Evolutionary conservation across 2,113 vertebrate species (phyloP).

Genomic region (Tor tambroides): DNA sequence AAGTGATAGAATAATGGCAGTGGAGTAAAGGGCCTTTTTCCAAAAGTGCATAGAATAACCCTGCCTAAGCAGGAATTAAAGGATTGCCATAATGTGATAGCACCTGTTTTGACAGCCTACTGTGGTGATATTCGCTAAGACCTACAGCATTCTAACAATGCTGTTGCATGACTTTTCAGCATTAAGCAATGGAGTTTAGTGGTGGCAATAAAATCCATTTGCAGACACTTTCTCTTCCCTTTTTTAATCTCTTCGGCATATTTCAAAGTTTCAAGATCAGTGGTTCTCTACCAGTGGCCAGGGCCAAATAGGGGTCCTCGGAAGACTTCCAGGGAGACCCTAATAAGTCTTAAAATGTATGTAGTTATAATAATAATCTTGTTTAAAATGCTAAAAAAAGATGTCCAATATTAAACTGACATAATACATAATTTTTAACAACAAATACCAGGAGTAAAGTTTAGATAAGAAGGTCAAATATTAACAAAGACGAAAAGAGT

Average conservation of each 20-base stretch:
- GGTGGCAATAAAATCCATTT: conserved; percentile 9
- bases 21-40: background rate
- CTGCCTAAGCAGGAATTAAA: conserved; percentile 34
- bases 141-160: conserved; percentile 52
- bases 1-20: background rate
- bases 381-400: too few species aligned
- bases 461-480: too few species aligned
- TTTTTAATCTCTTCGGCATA: background rate
- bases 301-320: background rate
- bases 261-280: too few species aligned
- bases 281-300: background rate
- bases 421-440: too few species aligned
- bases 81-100: conserved; percentile 59
- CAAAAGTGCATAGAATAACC: background rate
- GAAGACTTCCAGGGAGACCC: background rate
- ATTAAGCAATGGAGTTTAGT: conserved; percentile 31
- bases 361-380: background rate
- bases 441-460: too few species aligned
- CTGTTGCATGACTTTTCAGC: conserved; percentile 6
- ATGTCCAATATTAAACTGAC: too few species aligned
- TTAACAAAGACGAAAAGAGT: background rate
- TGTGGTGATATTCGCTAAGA: conserved; percentile 57
- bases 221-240: background rate
- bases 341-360: background rate
- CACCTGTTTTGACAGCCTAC: conserved; percentile 29